Base-by-base conservation (phyloP, 2,888 invertebrate species). In the Mechanitis messenoides region DNA sequence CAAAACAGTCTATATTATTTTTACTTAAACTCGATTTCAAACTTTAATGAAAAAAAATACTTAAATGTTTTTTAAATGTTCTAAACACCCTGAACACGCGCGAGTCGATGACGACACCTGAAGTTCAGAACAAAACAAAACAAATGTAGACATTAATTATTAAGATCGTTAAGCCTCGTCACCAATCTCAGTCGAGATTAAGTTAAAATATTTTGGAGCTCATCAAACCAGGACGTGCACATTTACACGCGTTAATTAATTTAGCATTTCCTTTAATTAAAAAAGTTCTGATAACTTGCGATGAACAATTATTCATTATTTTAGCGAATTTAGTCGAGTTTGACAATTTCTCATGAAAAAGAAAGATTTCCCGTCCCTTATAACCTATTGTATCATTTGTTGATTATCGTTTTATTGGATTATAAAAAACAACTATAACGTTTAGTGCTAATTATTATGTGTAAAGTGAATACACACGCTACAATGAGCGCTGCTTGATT, bases 121-220 rank as follows among this genome's bases (percentile, higher is more conserved):
- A 31, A 20, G 2, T 20, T 9, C 46, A 20, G 5, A 50, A 28
- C 31, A 50, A 12, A 50, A 28, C 31, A 31, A 12, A 50, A 28
- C 31, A 31, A 31, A 50, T 50, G 9, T 31, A 31, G 31, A 4
- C 50, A 31, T 9, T 31, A 50, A 31, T 31, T 5, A 50, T 7
- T 31, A 47, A 20, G 20, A 20, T 31, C 31, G 31, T 50, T 50
- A 28, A 50, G 11, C 31, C 11, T 38, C 9, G 7, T 38, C 46
- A 59, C 57, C 53, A 63, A 67, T 59, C 42, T 46, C 59, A 62
- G 38, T 63, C 56, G 67, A 60, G 53, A 28, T 66, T 60, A 61
- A 61, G 35, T 61, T 76, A 67, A 71, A 74, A 73, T 72, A 75
- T 73, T 70, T 68, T 70, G 65, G 67, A 68, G 72, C 74, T 71